A percentile compares a stretch with the other conserved stretches of the same genome.
Evolutionary conservation across 2,797 vertebrate genomes (phyloP).

Genomic region (Carduelis carduelis): DNA sequence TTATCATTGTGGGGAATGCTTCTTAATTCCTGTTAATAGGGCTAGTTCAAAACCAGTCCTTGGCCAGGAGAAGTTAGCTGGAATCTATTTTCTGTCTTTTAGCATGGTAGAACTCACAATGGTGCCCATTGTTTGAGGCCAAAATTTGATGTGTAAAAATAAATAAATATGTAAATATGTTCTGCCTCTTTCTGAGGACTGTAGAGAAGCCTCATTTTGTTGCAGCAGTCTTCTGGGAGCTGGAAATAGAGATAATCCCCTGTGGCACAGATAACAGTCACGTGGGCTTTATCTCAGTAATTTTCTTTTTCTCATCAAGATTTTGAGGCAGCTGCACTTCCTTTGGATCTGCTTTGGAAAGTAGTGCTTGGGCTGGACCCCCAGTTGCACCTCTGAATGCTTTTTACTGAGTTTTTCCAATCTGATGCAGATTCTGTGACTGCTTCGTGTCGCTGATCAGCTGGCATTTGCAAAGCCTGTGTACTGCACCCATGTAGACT

Average conservation of each 20-base stretch:
- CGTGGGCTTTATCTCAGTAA: neutral
- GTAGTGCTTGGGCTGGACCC: neutral
- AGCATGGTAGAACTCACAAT: neutral
- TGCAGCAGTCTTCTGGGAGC: neutral
- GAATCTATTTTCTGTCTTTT: neutral
- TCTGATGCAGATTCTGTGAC: neutral
- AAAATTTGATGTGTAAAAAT: neutral
- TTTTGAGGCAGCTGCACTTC: neutral
- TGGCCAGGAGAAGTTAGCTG: neutral
- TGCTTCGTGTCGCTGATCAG: neutral
- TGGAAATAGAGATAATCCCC: neutral
- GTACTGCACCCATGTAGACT: neutral
- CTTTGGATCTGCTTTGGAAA: neutral
- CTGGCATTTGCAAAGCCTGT: neutral
- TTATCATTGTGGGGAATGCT: neutral
- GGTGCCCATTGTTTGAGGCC: rapidly evolving
- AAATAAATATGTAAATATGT: too few species aligned
- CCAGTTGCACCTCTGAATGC: neutral
- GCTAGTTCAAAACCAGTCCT: neutral
- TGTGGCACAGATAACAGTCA: neutral
- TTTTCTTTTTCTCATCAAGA: neutral
- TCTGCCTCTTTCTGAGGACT: neutral
- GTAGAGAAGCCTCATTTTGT: neutral
- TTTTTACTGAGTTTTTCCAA: neutral
- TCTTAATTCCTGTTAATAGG: neutral